Conservation (phyloP, 2,113 vertebrate species). For the Aldabrachelys gigantea region DNA sequence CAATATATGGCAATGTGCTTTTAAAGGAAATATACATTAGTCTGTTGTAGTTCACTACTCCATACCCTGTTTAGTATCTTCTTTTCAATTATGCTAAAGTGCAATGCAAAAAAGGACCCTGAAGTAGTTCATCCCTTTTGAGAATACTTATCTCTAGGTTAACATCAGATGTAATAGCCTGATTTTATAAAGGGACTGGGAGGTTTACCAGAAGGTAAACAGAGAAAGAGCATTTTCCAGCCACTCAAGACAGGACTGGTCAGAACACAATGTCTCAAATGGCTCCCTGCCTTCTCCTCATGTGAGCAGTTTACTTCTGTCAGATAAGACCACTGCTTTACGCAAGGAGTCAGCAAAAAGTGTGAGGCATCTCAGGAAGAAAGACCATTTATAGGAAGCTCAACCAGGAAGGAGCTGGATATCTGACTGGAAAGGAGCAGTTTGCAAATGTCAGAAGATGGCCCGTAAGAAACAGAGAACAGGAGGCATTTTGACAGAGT, state of each 20-base stretch:
- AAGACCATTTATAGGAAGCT: neutral
- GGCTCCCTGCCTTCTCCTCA: neutral
- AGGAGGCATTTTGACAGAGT: neutral
- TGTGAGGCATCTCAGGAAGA: neutral
- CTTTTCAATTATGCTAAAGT: neutral
- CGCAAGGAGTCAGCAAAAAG: neutral
- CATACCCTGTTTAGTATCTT: neutral
- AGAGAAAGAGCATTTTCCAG: neutral
- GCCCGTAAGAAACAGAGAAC: neutral
- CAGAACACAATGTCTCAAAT: neutral
- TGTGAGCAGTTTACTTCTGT: neutral
- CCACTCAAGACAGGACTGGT: neutral
- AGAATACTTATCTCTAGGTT: neutral
- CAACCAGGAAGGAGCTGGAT: neutral
- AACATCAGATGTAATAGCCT: neutral
- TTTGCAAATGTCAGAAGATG: neutral
- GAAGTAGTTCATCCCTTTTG: neutral
- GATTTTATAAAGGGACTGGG: neutral
- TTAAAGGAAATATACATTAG: neutral
- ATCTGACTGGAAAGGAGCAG: neutral
- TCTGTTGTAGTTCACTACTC: neutral
- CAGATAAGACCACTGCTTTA: neutral
- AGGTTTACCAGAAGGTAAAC: neutral
- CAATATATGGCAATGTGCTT: neutral
- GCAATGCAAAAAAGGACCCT: neutral